phyloP scores from a whole-genome alignment of 2,113 vertebrate species.

The Myotis yumanensis region DNA sequence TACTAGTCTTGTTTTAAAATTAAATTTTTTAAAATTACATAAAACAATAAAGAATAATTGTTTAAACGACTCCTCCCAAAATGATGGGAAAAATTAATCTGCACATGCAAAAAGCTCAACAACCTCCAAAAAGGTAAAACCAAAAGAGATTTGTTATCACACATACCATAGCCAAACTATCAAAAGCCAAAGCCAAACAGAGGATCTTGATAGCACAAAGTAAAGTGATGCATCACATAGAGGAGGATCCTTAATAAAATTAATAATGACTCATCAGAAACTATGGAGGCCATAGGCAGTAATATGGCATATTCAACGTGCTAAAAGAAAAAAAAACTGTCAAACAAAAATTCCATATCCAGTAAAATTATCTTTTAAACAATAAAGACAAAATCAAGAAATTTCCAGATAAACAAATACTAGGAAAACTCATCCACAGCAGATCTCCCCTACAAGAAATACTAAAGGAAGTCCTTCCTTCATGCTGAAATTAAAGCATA shows the following conservation, averaged over 20 bases:
- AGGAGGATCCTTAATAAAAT: background rate
- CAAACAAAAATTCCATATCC: background rate
- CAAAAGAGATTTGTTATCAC: background rate
- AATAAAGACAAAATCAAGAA: slow-evolving; percentile 31
- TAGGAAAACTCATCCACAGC: background rate
- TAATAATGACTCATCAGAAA: slow-evolving; percentile 17
- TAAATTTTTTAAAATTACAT: background rate
- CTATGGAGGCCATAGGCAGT: background rate
- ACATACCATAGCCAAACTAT: background rate
- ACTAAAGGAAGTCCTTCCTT: background rate
- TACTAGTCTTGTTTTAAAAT: background rate
- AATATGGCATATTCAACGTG: slow-evolving; percentile 9
- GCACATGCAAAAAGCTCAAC: slow-evolving; percentile 2
- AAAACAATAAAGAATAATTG: background rate
- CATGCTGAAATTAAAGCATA: background rate
- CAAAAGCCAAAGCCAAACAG: slow-evolving; percentile 12
- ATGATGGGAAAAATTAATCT: background rate
- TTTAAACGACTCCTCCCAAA: background rate
- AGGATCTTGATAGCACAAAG: background rate
- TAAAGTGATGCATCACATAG: background rate
- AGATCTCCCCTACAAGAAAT: background rate
- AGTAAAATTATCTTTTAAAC: background rate
- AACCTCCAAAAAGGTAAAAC: background rate
- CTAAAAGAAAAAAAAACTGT: background rate
- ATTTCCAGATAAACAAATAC: slow-evolving; percentile 18